Evolutionary conservation across 2,797 vertebrate species (phyloP).

Genomic region (Dermochelys coriacea): DNA sequence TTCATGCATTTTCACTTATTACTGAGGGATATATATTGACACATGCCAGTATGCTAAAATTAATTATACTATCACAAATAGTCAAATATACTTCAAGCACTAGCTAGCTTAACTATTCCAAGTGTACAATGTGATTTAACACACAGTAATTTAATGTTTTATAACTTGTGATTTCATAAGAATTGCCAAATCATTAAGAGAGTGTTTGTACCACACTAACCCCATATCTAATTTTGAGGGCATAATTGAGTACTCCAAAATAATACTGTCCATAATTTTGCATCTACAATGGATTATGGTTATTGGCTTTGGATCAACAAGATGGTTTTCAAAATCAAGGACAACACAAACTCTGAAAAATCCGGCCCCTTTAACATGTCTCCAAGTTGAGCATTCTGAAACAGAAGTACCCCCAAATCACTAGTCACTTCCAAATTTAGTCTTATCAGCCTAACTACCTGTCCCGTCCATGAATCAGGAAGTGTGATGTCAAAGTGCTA

Average conservation of each 20-base stretch:
- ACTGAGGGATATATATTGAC: background rate
- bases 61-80: background rate
- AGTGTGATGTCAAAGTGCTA: background rate
- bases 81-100: background rate
- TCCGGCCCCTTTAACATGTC: slow-evolving; percentile 35
- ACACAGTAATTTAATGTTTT: slow-evolving; percentile 2
- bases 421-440: slow-evolving; percentile 14
- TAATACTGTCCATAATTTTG: background rate
- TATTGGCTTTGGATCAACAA: background rate
- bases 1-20: background rate
- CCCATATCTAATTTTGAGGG: slow-evolving; percentile 34
- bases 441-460: slow-evolving; percentile 34
- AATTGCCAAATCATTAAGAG: slow-evolving; percentile 12
- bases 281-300: background rate
- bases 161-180: background rate
- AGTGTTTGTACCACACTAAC: slow-evolving; percentile 26
- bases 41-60: background rate
- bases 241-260: background rate
- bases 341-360: slow-evolving; percentile 52
- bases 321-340: background rate
- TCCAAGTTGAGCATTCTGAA: slow-evolving; percentile 1
- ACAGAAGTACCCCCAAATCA: slow-evolving; percentile 44
- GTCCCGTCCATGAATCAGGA: background rate
- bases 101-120: slow-evolving; percentile 2
- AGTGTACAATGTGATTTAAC: background rate